Conservation (phyloP, 1,140 invertebrate genomes). For the Danaus plexippus region DNA sequence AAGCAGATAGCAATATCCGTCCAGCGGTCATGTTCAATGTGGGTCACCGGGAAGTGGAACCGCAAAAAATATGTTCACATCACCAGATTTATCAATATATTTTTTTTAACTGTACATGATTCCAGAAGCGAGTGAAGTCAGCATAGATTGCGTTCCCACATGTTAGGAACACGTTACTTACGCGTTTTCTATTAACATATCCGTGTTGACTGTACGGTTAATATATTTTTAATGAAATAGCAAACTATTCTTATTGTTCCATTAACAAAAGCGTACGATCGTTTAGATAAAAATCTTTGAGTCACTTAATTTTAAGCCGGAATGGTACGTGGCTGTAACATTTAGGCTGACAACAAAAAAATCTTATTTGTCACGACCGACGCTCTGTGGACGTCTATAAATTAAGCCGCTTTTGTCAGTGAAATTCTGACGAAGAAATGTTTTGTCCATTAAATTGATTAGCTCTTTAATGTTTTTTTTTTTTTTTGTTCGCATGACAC, state of each 20-base stretch:
- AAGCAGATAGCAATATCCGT: constrained; percentile 52
- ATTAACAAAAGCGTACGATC: constrained; percentile 5
- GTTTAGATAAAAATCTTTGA: no score
- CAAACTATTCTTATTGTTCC: not conserved
- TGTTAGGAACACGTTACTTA: no score
- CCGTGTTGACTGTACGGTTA: no score
- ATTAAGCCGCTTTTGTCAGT: constrained; percentile 21
- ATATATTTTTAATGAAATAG: no score
- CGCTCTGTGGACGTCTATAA: constrained; percentile 7
- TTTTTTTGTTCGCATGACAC: constrained; percentile 10
- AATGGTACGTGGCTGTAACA: not conserved
- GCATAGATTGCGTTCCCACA: no score
- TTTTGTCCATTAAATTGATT: constrained; percentile 17
- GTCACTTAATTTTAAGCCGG: no score
- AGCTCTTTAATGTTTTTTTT: constrained; percentile 9
- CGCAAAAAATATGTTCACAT: constrained; percentile 45
- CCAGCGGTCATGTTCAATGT: constrained; percentile 34
- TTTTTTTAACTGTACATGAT: not conserved
- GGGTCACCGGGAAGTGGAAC: constrained; percentile 61
- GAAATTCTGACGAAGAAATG: constrained; percentile 7
- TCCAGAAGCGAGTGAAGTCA: no score
- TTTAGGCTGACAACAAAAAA: constrained; percentile 20
- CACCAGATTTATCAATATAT: constrained; percentile 20
- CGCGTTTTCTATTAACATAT: no score
- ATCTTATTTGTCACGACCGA: constrained; percentile 29